Base-by-base conservation (phyloP, 1,140 invertebrate genomes). In the Drosophila sp. region DNA sequence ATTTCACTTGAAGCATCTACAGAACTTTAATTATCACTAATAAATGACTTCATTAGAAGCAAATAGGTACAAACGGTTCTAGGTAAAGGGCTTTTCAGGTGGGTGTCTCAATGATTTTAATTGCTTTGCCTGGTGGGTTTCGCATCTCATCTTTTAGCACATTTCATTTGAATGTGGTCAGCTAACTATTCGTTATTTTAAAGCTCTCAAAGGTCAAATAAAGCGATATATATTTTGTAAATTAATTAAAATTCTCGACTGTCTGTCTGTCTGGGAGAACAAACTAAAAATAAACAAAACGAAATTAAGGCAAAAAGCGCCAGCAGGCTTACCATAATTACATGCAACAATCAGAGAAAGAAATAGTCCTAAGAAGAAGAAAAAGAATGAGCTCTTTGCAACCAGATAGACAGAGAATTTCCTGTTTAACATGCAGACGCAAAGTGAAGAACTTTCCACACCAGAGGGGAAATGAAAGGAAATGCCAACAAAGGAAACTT, bases 281-380 rank as follows among this genome's bases (percentile, higher is more conserved):
- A 67, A 56, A 56, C 56, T 33, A 40, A 66, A 70, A 44, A 60
- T 50, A 50, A 33, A 56, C 32, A 72, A 72, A 41, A 38, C 10
- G 33, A 17, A 33, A 8, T 57, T 27, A 41, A 75, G 68, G 23
- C 40, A 11, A 61, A 68, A 58, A 56, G 33, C 29, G 58, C 57
- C 72, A 10, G 47, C 32, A 60, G 72, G 8, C 33, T 30, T 50
- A 10, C 66, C 62, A 60, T 76, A 70, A 76, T 70, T 69, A 62
- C 65, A 68, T 47, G 44, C 44, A 50, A 7, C 44, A 50, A 7
- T n/a, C 7, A 50, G 23, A 50, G 23, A 27, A 27, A 50, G 27
- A 50, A 27, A 27, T 50, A 50, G 23, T 27, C 44, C 6, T 27
- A 50, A 50, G 8, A 23, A 47, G 25, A 40, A 11, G 38, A 40